phyloP scores from a whole-genome alignment of 2,797 vertebrate genomes.

The Brotula barbata region DNA sequence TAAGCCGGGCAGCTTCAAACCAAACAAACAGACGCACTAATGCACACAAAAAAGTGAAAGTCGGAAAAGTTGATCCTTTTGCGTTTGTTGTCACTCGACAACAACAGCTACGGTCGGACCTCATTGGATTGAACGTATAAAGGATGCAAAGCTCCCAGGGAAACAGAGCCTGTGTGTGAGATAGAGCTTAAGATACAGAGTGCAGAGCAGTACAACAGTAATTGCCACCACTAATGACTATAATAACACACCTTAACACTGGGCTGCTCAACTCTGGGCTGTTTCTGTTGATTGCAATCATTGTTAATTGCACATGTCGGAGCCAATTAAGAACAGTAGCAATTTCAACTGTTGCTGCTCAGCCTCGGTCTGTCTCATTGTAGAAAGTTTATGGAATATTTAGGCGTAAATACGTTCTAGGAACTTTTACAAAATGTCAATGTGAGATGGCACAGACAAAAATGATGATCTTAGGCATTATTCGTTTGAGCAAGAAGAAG shows the following conservation, averaged over 20 bases:
- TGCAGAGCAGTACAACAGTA: conserved; percentile 66
- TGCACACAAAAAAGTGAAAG: conserved; percentile 6
- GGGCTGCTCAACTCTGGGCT: conserved; percentile 69
- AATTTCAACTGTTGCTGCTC: conserved; percentile 65
- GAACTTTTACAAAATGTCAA: conserved; percentile 48
- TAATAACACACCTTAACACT: conserved; percentile 80
- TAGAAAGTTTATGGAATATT: conserved; percentile 31
- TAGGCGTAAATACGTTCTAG: conserved; percentile 18
- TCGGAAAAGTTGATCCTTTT: conserved; percentile 46
- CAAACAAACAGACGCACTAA: conserved; percentile 35
- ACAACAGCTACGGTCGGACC: conserved; percentile 23
- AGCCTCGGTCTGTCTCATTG: conserved; percentile 36
- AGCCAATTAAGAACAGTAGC: conserved; percentile 72
- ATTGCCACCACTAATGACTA: conserved; percentile 78
- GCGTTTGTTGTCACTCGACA: conserved; percentile 48
- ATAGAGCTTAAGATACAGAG: conserved; percentile 56
- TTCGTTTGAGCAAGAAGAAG: conserved; percentile 34
- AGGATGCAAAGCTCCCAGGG: conserved; percentile 38
- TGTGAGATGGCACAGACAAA: conserved; percentile 12
- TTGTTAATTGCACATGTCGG: conserved; percentile 75
- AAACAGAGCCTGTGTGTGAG: conserved; percentile 32
- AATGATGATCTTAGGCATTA: conserved; percentile 15
- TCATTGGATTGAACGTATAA: conserved; percentile 32
- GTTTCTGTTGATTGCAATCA: conserved; percentile 80
- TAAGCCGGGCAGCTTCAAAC: conserved; percentile 45